phyloP scores from a whole-genome alignment of 2,113 vertebrate genomes.

The Ctenomys sociabilis region DNA sequence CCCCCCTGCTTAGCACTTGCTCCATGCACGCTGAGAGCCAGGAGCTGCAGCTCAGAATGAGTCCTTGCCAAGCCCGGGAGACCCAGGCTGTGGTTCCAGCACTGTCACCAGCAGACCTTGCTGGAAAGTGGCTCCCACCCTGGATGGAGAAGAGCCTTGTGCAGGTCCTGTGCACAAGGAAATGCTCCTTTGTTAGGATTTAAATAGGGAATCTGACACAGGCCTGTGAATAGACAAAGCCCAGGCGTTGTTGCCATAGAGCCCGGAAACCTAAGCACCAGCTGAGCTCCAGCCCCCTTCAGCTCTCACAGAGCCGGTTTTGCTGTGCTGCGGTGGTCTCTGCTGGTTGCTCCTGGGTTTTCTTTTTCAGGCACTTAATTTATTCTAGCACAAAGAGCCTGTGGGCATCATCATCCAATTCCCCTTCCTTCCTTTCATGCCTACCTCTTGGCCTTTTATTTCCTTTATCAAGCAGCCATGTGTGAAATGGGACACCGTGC shows the following conservation, averaged over 20 bases:
- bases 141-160: background rate
- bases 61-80: background rate
- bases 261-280: background rate
- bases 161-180: background rate
- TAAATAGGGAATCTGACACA: slow-evolving; percentile 29
- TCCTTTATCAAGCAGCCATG: background rate
- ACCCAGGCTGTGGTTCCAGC: background rate
- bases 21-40: background rate
- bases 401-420: background rate
- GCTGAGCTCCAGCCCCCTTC: background rate
- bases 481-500: background rate
- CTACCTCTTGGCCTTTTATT: background rate
- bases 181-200: slow-evolving; percentile 3
- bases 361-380: slow-evolving; percentile 56
- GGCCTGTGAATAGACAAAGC: slow-evolving; percentile 57
- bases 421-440: background rate
- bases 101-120: background rate
- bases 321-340: background rate
- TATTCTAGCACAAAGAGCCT: slow-evolving; percentile 40
- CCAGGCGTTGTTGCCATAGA: slow-evolving; percentile 50
- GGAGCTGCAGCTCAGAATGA: accelerated
- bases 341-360: background rate
- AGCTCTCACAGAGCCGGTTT: background rate
- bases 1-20: background rate
- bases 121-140: background rate